phyloP scores from a whole-genome alignment of 1,140 invertebrate genomes.

The Tachypleus tridentatus region DNA sequence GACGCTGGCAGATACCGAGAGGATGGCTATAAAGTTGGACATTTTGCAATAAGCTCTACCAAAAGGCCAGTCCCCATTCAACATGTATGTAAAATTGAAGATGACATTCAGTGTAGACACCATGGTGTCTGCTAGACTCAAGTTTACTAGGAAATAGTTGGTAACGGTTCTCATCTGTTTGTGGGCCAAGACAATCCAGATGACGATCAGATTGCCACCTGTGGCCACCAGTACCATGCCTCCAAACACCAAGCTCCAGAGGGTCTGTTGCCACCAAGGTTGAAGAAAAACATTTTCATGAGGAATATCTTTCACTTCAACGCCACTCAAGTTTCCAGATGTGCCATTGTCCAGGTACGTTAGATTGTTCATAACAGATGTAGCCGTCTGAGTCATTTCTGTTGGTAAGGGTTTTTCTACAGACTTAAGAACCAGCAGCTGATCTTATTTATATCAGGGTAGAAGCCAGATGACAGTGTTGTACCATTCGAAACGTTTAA shows the following conservation, averaged over 20 bases:
- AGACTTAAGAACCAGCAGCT: too few relatives aligned
- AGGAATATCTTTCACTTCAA: slow-evolving; percentile 5
- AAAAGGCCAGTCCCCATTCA: slow-evolving; percentile 86
- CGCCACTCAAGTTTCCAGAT: too few relatives aligned
- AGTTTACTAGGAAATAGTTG: slow-evolving; percentile 91
- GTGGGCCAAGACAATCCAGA: slow-evolving; percentile 79
- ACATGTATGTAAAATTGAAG: slow-evolving; percentile 88
- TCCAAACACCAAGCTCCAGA: slow-evolving; percentile 52
- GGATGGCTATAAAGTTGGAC: slow-evolving; percentile 77
- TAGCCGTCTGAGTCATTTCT: too few relatives aligned
- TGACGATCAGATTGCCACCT: slow-evolving; percentile 83
- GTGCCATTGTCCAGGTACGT: too few relatives aligned
- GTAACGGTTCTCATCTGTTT: slow-evolving; percentile 83
- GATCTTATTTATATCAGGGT: too few relatives aligned
- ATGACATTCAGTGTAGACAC: slow-evolving; percentile 84
- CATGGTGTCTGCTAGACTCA: slow-evolving; percentile 81
- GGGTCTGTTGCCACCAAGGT: slow-evolving; percentile 55
- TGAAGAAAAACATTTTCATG: slow-evolving; percentile 47
- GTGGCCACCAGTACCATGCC: slow-evolving; percentile 84
- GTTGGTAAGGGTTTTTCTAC: too few relatives aligned
- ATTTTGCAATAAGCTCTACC: slow-evolving; percentile 87
- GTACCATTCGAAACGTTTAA: too few relatives aligned
- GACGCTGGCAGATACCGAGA: slow-evolving; percentile 60
- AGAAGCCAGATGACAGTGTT: too few relatives aligned
- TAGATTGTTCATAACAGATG: too few relatives aligned